Evolutionary conservation across 2,797 vertebrate species (phyloP), one percentile per base, ranked within the genome.

Genomic region (Tarsius wallacei): DNA sequence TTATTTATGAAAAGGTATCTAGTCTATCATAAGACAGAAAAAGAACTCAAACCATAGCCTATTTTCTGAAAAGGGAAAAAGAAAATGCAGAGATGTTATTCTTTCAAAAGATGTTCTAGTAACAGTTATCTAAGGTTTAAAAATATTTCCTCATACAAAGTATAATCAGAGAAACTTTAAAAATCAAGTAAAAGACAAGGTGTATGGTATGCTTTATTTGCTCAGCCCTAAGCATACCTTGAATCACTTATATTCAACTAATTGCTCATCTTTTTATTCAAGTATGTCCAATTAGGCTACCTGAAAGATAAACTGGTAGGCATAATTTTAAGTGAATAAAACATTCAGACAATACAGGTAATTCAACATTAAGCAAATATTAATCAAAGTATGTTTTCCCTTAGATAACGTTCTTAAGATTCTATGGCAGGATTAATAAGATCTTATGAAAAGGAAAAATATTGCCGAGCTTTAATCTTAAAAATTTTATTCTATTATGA

Each of bases 301-400:
- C 71, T 7, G 88, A 97, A 98, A 98, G 98, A 98, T 93, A 89
- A 98, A 96, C 91, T 88, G 87, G 97, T 91, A 95, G 97, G 97
- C 85, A 95, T 81, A 91, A 94, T 94, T 98, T 97, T 98, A 98
- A 97, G 95, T 87, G 98, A 98, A 94, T 98, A 97, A 98, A 98
- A 97, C 97, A 97, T 96, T 96, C 96, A 94, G 97, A 98, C 97
- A 98, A 98, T 97, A 97, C 63, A 94, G 95, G 95, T 97, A 97
- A 98, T 98, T 97, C 93, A 94, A 81, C 61, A 97, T 98, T 98
- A 98, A 98, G 97, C 94, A 98, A 98, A 98, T 92, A 98, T 98
- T 98, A 98, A 99, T 98, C 98, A 98, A 96, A 96, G 71, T 0
- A 0, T 95, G 66, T 93, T 98, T 98, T 98, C 97, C 83, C 87